Evolutionary conservation across 2,113 vertebrate species (phyloP), one percentile per base, ranked within the genome.

Genomic region (Hippocampus guttulatus): DNA sequence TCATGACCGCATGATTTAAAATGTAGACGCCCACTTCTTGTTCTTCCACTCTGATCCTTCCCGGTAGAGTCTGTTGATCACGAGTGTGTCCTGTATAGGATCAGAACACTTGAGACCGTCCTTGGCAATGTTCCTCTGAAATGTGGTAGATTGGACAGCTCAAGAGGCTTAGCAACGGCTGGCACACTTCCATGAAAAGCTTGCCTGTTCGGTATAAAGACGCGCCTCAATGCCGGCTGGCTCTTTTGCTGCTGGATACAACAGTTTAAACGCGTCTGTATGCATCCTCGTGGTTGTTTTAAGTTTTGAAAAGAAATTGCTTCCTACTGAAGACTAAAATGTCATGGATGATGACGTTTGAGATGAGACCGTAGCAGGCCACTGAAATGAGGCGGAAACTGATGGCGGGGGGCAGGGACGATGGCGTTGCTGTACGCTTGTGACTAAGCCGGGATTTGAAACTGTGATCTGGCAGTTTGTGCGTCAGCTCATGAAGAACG

Each of bases 371-470:
- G 49, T 60, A 4, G 55, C 68, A 80, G 69, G 81, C 74, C 73
- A 73, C 64, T 73, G 2, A 25, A 71, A 61, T 57, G 73, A 64
- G 68, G 78, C 64, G 55, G 71, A 67, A 63, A 15, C 12, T 45
- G 43, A 55, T 67, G 73, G 67, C 77, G 81, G 88, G 9, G 84
- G 81, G 80, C 52, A 73, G 87, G 76, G 77, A 76, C 80, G 82
- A 82, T 86, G 80, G 84, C 78, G 83, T 90, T 70, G 76, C 81
- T 79, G 72, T 90, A 88, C 91, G 85, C 85, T 74, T 81, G 70
- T 81, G 82, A 81, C 77, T 89, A 91, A 90, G 82, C 81, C 73
- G 76, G 84, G 88, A 89, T 93, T 91, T 91, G 83, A 88, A 89
- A 87, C 82, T 68, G 79, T 90, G 89, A 91, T 92, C 88, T 83